phyloP scores from a whole-genome alignment of 2,113 vertebrate species.

The Xyrauchen texanus region DNA sequence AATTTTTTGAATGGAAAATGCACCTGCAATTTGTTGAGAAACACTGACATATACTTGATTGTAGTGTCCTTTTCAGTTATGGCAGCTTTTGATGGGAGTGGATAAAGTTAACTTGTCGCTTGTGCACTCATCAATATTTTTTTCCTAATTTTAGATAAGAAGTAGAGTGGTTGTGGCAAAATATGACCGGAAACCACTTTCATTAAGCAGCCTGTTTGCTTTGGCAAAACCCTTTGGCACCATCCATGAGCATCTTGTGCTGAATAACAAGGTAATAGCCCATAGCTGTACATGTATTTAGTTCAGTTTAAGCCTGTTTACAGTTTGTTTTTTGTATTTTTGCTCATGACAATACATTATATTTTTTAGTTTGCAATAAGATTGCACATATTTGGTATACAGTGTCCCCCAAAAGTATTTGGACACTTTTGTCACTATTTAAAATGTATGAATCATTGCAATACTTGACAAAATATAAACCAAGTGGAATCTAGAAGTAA shows the following conservation, averaged over 20 bases:
- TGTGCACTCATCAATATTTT: neutral
- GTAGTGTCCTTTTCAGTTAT: no score
- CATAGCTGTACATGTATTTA: neutral
- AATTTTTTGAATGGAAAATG: neutral
- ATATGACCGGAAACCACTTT: constrained; percentile 68
- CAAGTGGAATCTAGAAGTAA: no score
- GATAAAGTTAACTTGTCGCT: no score
- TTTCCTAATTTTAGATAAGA: constrained; percentile 58
- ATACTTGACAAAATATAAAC: no score
- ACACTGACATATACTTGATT: no score
- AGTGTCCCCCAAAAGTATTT: no score
- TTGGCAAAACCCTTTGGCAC: constrained; percentile 69
- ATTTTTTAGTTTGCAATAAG: neutral
- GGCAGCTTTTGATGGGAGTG: no score
- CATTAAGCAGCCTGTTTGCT: constrained; percentile 67
- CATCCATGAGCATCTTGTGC: constrained; percentile 70
- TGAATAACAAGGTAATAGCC: constrained; percentile 72
- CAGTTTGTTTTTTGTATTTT: no score
- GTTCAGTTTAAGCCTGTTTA: neutral
- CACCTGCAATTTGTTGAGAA: no score
- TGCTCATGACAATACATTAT: no score
- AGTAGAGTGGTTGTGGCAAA: constrained; percentile 75
- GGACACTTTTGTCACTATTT: no score
- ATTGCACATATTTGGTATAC: neutral
- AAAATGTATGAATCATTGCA: no score